A percentile compares a stretch with the other conserved stretches of the same genome.
Conservation (phyloP, 1,140 invertebrate genomes). For the Penaeus chinensis region DNA sequence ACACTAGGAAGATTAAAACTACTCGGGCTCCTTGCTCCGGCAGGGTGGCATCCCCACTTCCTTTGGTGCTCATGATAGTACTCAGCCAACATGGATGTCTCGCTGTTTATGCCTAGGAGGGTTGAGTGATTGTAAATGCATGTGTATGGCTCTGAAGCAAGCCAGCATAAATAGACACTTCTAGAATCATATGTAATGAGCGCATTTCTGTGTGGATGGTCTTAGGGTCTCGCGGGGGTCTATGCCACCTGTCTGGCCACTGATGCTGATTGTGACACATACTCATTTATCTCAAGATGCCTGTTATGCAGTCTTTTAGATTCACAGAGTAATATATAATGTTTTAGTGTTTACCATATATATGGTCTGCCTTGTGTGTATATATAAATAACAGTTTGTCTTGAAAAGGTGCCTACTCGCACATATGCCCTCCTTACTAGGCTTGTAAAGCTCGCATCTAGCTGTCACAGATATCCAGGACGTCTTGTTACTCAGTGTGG, state of each 20-base stretch:
- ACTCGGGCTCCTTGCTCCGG: constrained; percentile 22
- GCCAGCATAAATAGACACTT: constrained; percentile 33
- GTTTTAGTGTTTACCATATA: constrained; percentile 50
- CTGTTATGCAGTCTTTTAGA: constrained; percentile 51
- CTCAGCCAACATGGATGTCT: constrained; percentile 57
- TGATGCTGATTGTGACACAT: constrained; percentile 48
- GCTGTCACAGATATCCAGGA: constrained; percentile 22
- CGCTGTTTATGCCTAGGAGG: constrained; percentile 7
- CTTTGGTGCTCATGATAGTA: constrained; percentile 55
- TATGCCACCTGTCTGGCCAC: constrained; percentile 17
- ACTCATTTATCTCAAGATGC: constrained; percentile 53
- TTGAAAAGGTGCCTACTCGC: constrained; percentile 45
- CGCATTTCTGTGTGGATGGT: constrained; percentile 15
- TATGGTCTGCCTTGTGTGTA: constrained; percentile 51
- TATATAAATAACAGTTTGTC: constrained; percentile 37
- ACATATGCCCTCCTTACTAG: constrained; percentile 50
- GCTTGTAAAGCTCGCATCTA: constrained; percentile 33
- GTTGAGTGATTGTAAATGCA: constrained; percentile 19
- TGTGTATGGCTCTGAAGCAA: constrained; percentile 15
- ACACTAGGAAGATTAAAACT: neutral
- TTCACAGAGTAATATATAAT: constrained; percentile 51
- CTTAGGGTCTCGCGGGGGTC: neutral
- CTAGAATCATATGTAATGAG: neutral
- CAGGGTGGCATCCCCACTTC: constrained; percentile 19
- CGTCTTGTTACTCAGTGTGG: constrained; percentile 23